phyloP scores from a whole-genome alignment of 2,888 invertebrate species.

The Pandemis corylana region DNA sequence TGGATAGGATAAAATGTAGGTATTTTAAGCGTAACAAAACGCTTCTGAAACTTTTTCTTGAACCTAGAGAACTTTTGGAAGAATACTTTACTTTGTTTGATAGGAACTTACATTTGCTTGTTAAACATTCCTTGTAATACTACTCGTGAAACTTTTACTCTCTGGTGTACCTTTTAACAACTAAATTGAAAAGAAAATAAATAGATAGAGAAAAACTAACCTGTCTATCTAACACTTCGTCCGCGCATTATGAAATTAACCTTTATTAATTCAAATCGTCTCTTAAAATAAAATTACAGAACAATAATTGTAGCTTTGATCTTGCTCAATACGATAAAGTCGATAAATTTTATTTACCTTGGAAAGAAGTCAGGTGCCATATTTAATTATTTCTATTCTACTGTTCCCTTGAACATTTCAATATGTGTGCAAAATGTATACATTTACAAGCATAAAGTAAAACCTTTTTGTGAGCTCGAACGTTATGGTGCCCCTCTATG shows the following conservation, averaged over 20 bases:
- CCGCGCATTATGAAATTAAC: too few relatives aligned
- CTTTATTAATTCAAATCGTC: too few relatives aligned
- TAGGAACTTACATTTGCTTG: neutral
- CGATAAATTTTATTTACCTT: neutral
- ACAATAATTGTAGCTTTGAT: neutral
- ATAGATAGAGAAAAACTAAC: too few relatives aligned
- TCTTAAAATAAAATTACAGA: neutral
- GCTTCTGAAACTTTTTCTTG: neutral
- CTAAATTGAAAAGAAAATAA: too few relatives aligned
- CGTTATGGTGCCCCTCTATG: too few relatives aligned
- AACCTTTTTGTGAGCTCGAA: neutral
- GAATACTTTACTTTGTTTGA: constrained; percentile 1
- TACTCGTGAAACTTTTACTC: neutral
- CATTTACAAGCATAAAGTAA: neutral
- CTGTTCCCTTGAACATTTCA: neutral
- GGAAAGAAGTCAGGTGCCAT: neutral
- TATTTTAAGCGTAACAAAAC: neutral
- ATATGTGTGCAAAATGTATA: neutral
- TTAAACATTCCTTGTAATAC: neutral
- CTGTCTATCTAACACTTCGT: too few relatives aligned
- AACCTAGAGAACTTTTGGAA: neutral
- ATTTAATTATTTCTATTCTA: neutral
- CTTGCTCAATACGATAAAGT: neutral
- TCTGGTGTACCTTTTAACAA: neutral
- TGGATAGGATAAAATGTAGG: neutral